Conservation (phyloP, 1,140 invertebrate species). For the Chymomyza costata region DNA sequence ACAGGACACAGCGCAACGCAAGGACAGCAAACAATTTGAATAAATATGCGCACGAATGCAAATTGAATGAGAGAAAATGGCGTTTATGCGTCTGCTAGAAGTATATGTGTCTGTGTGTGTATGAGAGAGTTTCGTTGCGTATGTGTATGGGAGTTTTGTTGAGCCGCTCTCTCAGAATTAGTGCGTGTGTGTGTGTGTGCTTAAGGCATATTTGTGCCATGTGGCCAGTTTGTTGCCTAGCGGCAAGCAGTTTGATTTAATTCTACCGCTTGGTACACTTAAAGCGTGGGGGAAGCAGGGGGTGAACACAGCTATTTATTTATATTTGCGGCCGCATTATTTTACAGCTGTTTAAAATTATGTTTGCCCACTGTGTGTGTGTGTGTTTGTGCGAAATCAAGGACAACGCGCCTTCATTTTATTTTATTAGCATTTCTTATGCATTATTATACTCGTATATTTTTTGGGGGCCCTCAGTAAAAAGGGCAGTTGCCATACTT, state of each 20-base stretch:
- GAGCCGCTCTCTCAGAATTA: too few relatives aligned
- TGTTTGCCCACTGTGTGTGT: too few relatives aligned
- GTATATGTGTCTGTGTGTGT: conserved; percentile 1
- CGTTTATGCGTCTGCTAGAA: conserved; percentile 51
- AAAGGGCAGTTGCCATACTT: not conserved
- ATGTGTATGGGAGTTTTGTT: too few relatives aligned
- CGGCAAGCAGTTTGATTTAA: conserved; percentile 60
- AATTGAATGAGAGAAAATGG: conserved; percentile 67
- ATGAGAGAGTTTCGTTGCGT: not conserved
- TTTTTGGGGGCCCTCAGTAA: conserved; percentile 3
- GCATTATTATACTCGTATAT: conserved; percentile 30
- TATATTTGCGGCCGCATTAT: conserved; percentile 67
- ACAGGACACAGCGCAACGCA: conserved; percentile 41
- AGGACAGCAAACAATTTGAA: conserved; percentile 62
- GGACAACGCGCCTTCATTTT: conserved; percentile 41
- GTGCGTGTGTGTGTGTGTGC: too few relatives aligned
- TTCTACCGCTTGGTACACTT: conserved; percentile 20
- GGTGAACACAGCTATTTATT: conserved; percentile 40
- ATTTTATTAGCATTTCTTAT: conserved; percentile 31
- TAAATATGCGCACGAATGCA: conserved; percentile 71
- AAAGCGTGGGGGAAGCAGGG: not conserved
- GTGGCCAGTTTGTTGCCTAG: conserved; percentile 18
- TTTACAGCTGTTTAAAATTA: conserved; percentile 66
- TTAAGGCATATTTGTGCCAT: conserved; percentile 17
- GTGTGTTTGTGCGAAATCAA: conserved; percentile 35